A percentile compares a stretch with the other conserved stretches of the same genome.
These are phyloP conservation scores for Crenuchus spilurus DNA, from an alignment of 2,797 vertebrate genomes.

Conservation along the genomic window DNA sequence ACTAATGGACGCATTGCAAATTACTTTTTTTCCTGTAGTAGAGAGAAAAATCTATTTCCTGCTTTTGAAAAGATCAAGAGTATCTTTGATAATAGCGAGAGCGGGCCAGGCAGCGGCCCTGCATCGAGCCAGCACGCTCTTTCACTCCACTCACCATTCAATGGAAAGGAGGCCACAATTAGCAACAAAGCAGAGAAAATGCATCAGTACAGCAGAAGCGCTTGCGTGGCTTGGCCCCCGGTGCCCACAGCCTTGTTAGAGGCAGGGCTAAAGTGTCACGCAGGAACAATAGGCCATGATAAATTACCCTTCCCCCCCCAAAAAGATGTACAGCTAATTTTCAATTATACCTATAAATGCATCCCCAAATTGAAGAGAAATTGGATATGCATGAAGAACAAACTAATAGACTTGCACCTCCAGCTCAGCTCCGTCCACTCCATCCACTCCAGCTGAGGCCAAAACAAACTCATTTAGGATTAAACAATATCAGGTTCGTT, in stretches of 20 bases:
- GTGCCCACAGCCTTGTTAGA: conserved; percentile 94
- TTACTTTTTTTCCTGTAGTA: conserved; percentile 88
- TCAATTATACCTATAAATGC: conserved; percentile 99
- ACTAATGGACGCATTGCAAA: conserved; percentile 99
- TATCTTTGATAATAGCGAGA: conserved; percentile 99
- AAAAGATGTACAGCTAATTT: conserved; percentile 98
- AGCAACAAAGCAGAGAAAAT: conserved; percentile 89
- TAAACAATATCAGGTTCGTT: conserved; percentile 25
- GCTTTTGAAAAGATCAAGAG: conserved; percentile 99
- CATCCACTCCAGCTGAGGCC: conserved; percentile 33
- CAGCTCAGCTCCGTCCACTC: conserved; percentile 24
- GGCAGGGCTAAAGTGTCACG: conserved; percentile 95
- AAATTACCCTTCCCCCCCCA: conserved; percentile 90
- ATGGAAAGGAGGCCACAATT: conserved; percentile 99
- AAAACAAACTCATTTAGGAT: conserved; percentile 46
- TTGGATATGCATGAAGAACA: conserved; percentile 88
- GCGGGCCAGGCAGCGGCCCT: conserved; percentile 91
- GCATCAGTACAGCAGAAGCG: conserved; percentile 88
- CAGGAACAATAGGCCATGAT: conserved; percentile 96
- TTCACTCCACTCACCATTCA: conserved; percentile 98
- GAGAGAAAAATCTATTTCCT: conserved; percentile 99
- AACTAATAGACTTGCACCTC: conserved; percentile 72
- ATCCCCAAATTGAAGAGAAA: conserved; percentile 93
- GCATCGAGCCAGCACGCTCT: conserved; percentile 98
- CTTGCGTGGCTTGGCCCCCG: conserved; percentile 88